Base-by-base conservation (phyloP, 2,113 vertebrate genomes). In the Rhinichthys klamathensis region DNA sequence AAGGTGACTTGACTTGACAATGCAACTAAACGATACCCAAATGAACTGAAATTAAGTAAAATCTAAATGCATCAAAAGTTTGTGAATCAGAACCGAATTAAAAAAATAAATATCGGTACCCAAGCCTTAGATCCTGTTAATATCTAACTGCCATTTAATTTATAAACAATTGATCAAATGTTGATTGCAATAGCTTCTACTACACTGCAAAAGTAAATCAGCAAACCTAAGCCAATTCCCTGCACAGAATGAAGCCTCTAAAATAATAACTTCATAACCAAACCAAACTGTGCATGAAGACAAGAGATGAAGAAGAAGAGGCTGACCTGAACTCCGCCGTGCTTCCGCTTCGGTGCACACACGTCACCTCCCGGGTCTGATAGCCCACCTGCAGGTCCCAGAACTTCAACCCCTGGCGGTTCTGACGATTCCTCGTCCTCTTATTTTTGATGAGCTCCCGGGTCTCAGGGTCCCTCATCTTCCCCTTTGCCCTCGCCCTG, bases 361-460 rank as follows among this genome's bases (percentile, higher is more conserved):
- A 99, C 0, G 91, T 93, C 56, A 99, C 95, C 77, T 97, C 94
- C 81, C 98, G 93, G 79, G 96, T 98, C 93, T 99, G 98, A 91
- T 96, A 98, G 0, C 98, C 97, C 7, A 99, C 96, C 88, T 98
- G 97, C 76, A 99, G 94, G 89, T 98, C 96, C 96, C 97, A 98
- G 23, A 95, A 96, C 91, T 95, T 97, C 88, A 96, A 96, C 87
- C 99, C 97, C 1, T 96, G 97, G 0, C 97, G 95, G 86, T 96
- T 98, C 88, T 97, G 96, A 1, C 97, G 95, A 77, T 98, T 99
- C 78, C 95, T 93, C 60, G 92, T 98, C 72, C 97, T 96, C 90
- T 97, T 99, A 86, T 97, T 98, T 90, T 99, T 98, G 85, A 98
- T 96, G 23, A 99, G 95, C 32, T 99, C 97, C 0, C 92, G 94